These are phyloP conservation scores for Orchesella flavescens DNA, from an alignment of 2,888 invertebrate species.

Conservation along the genomic window DNA sequence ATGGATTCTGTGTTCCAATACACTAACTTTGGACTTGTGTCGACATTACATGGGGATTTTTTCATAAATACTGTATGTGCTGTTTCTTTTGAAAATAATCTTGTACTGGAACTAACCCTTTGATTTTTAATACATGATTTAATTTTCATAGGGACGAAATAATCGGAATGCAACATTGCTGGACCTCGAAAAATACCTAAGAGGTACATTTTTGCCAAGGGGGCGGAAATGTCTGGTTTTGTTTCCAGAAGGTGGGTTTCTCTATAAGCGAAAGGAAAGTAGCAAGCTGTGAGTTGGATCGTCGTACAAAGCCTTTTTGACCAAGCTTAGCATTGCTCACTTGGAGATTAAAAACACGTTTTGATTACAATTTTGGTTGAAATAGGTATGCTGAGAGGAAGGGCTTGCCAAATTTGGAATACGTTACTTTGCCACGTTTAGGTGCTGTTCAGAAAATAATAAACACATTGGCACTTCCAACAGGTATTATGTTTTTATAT, in stretches of 20 bases:
- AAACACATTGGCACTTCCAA: constrained; percentile 58
- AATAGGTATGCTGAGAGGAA: constrained; percentile 86
- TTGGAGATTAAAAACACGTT: no score
- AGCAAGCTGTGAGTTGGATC: constrained; percentile 81
- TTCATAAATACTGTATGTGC: constrained; percentile 92
- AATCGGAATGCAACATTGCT: constrained; percentile 83
- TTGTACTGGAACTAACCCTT: no score
- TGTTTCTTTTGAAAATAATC: no score
- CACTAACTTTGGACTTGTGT: constrained; percentile 95
- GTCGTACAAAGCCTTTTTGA: constrained; percentile 30
- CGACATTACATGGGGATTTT: constrained; percentile 92
- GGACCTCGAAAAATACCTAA: constrained; percentile 83
- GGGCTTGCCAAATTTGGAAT: constrained; percentile 87
- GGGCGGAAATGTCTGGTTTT: constrained; percentile 90
- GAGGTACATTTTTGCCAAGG: constrained; percentile 82
- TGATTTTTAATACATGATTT: not conserved
- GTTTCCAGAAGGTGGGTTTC: constrained; percentile 96
- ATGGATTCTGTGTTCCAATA: constrained; percentile 96
- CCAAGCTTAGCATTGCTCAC: not conserved
- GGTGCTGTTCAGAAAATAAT: constrained; percentile 79
- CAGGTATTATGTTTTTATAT: no score
- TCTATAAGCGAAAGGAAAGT: constrained; percentile 88
- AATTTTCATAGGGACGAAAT: constrained; percentile 81
- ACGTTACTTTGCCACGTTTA: constrained; percentile 91
- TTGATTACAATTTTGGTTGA: not conserved